Evolutionary conservation across 2,113 vertebrate species (phyloP), one percentile per base, ranked within the genome.

Genomic region (Bagarius yarrelli): DNA sequence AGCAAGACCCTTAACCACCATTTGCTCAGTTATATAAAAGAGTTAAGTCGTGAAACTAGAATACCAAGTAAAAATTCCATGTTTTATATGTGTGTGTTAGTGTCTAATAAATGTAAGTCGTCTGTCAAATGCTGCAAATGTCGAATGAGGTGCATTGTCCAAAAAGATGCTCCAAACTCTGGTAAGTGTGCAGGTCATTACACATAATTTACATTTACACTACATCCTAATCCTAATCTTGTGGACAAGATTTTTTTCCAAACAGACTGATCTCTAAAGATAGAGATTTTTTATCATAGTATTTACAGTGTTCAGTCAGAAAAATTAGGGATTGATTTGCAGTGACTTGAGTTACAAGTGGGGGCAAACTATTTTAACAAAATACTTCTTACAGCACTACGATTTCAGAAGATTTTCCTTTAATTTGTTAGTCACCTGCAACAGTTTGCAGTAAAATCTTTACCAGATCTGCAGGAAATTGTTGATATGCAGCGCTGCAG

Each of bases 401-500:
- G 16, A 13, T 27, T 6, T 1, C 25, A 27, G 13, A 0, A n/a
- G 4, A 2, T 50, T 50, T 21, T 19, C 16, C 27, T 55, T 52
- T 34, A 15, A 73, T 73, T 34, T 73, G n/a, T 73, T 30, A 27
- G 19, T 47, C 12, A 2, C 32, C 70, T 73, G 70, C 32, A 27
- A 8, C 40, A 60, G 47, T 21, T 47, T 32, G 32, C 12, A 60
- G 21, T 27, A 66, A 60, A 70, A 32, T 8, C 73, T 83, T 88
- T 87, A 93, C 93, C 92, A 79, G 83, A 14, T 85, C 79, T 85
- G 27, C 71, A 85, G 27, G 83, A 85, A 85, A 82, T 89, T 25
- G 84, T 85, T 72, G 86, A 83, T 56, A 88, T 57, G 79, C 85
- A 86, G 83, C 88, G 83, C 72, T 76, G 86, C 34, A 90, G 59